Percentiles rank a stretch among this genome's conserved stretches.
Conservation (phyloP, 2,797 vertebrate genomes). For the Hypotaenidia philippensis region DNA sequence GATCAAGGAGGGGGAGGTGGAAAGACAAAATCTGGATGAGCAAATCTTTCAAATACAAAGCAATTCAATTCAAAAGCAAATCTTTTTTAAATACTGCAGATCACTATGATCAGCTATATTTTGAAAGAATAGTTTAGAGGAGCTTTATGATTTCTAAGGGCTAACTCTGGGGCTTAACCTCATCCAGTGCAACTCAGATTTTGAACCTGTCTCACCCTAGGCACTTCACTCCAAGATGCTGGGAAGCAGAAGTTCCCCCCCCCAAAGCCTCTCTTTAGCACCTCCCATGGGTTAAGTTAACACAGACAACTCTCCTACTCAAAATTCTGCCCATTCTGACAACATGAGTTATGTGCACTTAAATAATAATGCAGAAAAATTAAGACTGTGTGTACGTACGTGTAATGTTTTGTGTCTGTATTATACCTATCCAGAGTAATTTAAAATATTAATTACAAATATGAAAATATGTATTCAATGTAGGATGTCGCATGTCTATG, state of each 20-base stretch:
- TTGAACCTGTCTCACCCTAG: background rate
- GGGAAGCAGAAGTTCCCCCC: background rate
- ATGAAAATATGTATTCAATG: no score
- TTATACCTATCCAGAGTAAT: background rate
- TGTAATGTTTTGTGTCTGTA: background rate
- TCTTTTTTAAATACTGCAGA: background rate
- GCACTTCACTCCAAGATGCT: background rate
- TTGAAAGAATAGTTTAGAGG: background rate
- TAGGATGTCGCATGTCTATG: no score
- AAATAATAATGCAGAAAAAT: fast-evolving
- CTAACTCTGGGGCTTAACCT: background rate
- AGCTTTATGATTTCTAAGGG: background rate
- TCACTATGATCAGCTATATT: background rate
- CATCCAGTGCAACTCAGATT: background rate
- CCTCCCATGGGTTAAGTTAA: background rate
- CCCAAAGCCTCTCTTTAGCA: background rate
- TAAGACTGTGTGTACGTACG: background rate
- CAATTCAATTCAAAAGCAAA: no score
- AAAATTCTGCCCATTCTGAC: background rate
- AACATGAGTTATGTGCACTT: background rate
- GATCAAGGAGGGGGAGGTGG: fast-evolving
- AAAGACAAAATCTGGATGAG: background rate
- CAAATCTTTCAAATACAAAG: background rate
- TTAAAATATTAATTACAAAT: background rate
- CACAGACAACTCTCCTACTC: background rate